Base-by-base conservation (phyloP, 2,888 invertebrate species). In the Hypsopygia costalis region DNA sequence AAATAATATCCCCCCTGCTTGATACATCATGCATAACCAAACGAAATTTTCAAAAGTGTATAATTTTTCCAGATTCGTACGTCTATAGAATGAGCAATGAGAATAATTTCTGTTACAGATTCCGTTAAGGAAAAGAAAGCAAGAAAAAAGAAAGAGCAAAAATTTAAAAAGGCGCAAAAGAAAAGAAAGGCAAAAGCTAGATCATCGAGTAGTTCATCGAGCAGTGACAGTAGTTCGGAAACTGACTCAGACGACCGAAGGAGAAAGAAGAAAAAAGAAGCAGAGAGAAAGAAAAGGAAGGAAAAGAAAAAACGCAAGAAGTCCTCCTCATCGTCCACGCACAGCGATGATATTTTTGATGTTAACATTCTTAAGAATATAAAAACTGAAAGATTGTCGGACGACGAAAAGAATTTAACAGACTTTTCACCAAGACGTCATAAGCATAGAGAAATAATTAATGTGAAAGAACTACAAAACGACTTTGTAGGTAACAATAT, bases 391-490 rank as follows among this genome's bases (percentile, higher is more conserved):
- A 59, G 80, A 27, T 41, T 78, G 1, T 83, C 85, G 0, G 88
- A 88, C 11, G 88, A 87, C 16, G 88, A 88, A 27, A 74, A 66
- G 1, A 69, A 66, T 8, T 25, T 25, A 7, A 34, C 68, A 11
- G 68, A 79, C 0, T 86, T 85, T 36, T 82, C 85, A 0, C 81
- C 82, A 0, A 55, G 77, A 44, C 67, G 73, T 32, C 63, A 64
- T 8, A 79, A 77, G 34, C 78, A 69, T 1, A 56, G 75, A 29
- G 82, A 88, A 48, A 88, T 89, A 1, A 88, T 89, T 1, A 79
- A 86, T 27, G 88, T 89, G 0, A 88, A 83, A 51, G 83, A 89
- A 42, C 36, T 89, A 11, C 88, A 89, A 37, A 85, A 74, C 34
- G 86, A 88, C 46, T 85, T 89, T 28, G 86, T 85, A 0, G 80